These are phyloP conservation scores for Oreocharis arfaki DNA, from an alignment of 2,113 vertebrate species.

Conservation along the genomic window DNA sequence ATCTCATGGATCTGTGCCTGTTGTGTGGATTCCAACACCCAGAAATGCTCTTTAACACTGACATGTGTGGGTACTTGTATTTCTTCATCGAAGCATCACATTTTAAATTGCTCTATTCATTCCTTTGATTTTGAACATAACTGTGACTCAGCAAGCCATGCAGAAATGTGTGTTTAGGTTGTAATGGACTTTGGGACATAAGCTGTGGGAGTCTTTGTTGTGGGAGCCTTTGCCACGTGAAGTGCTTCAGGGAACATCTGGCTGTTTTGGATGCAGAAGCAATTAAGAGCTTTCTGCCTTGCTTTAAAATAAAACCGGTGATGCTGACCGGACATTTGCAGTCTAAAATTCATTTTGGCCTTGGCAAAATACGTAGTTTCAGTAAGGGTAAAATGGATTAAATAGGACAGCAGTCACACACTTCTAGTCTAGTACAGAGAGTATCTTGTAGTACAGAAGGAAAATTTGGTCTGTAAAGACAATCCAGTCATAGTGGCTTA, in stretches of 20 bases:
- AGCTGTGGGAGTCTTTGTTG: not conserved
- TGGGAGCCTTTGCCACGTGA: not conserved
- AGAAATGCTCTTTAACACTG: slow-evolving; percentile 7
- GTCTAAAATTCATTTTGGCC: not conserved
- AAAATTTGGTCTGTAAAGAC: not conserved
- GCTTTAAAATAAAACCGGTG: not conserved
- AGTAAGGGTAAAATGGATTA: not conserved
- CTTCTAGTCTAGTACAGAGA: not conserved
- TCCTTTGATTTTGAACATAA: slow-evolving; percentile 27
- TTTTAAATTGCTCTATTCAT: slow-evolving; percentile 11
- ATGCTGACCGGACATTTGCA: not conserved
- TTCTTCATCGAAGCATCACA: slow-evolving; percentile 27
- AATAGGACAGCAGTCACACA: not conserved
- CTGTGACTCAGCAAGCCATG: slow-evolving; percentile 8
- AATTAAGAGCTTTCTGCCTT: not conserved
- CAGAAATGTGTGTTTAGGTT: not conserved
- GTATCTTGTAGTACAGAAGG: not conserved
- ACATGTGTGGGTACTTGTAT: not conserved
- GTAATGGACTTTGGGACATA: not conserved
- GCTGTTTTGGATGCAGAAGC: not conserved
- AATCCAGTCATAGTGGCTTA: not conserved
- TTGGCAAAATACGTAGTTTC: not conserved
- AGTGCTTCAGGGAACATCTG: not conserved
- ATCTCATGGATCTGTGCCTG: not conserved
- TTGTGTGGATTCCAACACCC: not conserved